Evolutionary conservation across 2,888 invertebrate genomes (phyloP).

Genomic region (Aplocera efformata): DNA sequence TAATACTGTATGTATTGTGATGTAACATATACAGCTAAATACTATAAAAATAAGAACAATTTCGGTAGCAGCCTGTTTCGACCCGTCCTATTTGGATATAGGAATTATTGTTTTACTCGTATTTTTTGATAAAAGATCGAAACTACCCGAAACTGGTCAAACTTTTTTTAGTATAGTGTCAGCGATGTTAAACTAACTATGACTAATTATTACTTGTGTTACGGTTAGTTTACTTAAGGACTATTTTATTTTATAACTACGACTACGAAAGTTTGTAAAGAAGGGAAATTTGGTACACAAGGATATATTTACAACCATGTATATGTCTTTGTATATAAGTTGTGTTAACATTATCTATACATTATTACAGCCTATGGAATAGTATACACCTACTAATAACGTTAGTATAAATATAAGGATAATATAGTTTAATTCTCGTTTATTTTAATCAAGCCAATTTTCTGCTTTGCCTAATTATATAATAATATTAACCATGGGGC

Average conservation of each 20-base stretch:
- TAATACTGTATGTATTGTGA: constrained; percentile 3
- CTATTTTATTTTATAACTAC: constrained; percentile 39
- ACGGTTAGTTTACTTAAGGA: constrained; percentile 10
- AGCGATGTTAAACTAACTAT: constrained; percentile 3
- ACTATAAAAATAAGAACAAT: constrained; percentile 4
- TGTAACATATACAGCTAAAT: constrained; percentile 1
- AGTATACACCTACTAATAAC: constrained; percentile 68
- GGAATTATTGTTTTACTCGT: neutral
- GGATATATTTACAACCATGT: constrained; percentile 64
- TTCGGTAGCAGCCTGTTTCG: constrained; percentile 12
- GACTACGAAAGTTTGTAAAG: constrained; percentile 77
- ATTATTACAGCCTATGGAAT: constrained; percentile 46
- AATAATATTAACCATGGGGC: constrained; percentile 48
- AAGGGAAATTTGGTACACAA: constrained; percentile 77
- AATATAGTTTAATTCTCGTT: constrained; percentile 62
- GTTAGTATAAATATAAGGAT: constrained; percentile 76
- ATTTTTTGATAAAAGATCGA: constrained; percentile 1
- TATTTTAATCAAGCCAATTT: constrained; percentile 54
- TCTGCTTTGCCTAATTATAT: constrained; percentile 47
- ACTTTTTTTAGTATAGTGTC: constrained; percentile 3
- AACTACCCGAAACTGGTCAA: constrained; percentile 5
- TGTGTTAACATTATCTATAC: constrained; percentile 50
- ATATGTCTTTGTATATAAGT: constrained; percentile 75
- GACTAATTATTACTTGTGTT: constrained; percentile 10
- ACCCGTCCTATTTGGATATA: neutral